These are phyloP conservation scores for Allacma fusca DNA, from an alignment of 2,888 invertebrate genomes.

Conservation along the genomic window DNA sequence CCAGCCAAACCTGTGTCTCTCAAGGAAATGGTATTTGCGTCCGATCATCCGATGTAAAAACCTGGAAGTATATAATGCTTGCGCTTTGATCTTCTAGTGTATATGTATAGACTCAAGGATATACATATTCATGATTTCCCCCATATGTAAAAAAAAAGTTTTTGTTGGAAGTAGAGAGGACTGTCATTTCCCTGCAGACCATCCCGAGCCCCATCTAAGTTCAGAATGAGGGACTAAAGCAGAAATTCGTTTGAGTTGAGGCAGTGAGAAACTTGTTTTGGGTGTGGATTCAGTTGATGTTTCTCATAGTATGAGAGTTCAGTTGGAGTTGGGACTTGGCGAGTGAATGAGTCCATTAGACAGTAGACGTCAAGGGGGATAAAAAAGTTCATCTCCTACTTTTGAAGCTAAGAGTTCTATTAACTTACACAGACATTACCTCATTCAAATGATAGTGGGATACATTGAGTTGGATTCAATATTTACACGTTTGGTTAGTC, in stretches of 20 bases:
- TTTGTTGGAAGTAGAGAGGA: neutral
- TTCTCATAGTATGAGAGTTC: neutral
- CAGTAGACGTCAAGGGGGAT: neutral
- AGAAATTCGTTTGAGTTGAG: neutral
- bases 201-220: neutral
- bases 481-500: slow-evolving; percentile 5
- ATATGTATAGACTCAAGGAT: no score
- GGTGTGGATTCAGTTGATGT: slow-evolving; percentile 27
- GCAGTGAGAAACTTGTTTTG: slow-evolving; percentile 26
- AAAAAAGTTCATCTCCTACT: neutral
- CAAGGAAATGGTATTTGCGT: no score
- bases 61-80: no score
- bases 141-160: neutral
- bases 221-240: neutral
- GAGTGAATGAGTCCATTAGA: slow-evolving; percentile 19
- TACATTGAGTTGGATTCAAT: neutral
- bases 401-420: neutral
- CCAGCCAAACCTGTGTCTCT: no score
- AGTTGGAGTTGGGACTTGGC: neutral
- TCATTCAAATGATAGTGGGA: neutral
- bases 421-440: neutral
- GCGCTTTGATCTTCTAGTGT: no score
- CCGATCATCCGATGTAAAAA: no score
- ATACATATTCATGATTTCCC: no score
- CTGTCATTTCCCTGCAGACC: neutral